Evolutionary conservation across 2,888 invertebrate species (phyloP).

Genomic region (Nephrotoma appendiculata): DNA sequence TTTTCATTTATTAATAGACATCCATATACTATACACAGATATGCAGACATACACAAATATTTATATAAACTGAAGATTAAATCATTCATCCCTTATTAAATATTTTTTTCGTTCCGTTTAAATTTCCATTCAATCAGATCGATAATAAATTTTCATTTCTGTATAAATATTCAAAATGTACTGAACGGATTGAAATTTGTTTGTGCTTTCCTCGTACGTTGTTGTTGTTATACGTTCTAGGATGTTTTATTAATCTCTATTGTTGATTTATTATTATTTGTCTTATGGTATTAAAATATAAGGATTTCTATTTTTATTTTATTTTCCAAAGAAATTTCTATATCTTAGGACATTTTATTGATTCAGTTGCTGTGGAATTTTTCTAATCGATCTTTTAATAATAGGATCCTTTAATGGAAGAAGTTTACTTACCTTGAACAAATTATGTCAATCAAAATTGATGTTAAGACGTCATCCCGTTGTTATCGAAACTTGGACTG

Average conservation of each 20-base stretch:
- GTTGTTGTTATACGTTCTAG: background rate
- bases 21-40: background rate
- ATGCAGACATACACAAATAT: background rate
- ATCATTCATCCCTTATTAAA: background rate
- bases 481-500: too few species aligned
- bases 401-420: too few species aligned
- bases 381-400: too few species aligned
- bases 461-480: too few species aligned
- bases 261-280: background rate
- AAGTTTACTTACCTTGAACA: too few species aligned
- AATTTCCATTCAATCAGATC: background rate
- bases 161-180: background rate
- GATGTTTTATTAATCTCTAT: background rate
- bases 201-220: background rate
- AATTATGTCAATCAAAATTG: too few species aligned
- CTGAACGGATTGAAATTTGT: background rate
- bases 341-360: background rate
- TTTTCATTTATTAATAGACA: background rate
- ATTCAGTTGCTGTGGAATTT: background rate
- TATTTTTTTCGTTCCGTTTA: background rate
- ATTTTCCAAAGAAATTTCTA: background rate
- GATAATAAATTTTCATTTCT: background rate
- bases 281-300: background rate
- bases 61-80: background rate
- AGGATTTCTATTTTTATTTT: background rate